A percentile compares a stretch with the other conserved stretches of the same genome.
phyloP scores from a whole-genome alignment of 1,140 invertebrate genomes.

The Bombus affinis region DNA sequence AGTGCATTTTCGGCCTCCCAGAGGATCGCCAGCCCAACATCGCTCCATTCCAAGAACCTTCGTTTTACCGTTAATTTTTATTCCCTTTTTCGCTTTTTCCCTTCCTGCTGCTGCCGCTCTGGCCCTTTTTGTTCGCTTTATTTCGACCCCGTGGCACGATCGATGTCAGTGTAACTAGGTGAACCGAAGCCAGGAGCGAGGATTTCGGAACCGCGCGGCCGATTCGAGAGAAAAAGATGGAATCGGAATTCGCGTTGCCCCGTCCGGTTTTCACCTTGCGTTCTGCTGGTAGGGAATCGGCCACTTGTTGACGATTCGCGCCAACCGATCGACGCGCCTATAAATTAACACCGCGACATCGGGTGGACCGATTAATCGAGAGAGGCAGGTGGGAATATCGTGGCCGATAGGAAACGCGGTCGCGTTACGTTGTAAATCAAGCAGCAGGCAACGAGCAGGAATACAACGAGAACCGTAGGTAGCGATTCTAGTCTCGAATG shows the following conservation, averaged over 20 bases:
- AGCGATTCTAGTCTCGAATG: background rate
- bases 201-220: background rate
- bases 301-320: slow-evolving; percentile 65
- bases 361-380: slow-evolving; percentile 62
- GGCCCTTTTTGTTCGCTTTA: no score
- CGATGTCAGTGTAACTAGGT: slow-evolving; percentile 13
- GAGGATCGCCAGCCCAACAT: slow-evolving; percentile 42
- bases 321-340: slow-evolving; percentile 48
- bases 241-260: background rate
- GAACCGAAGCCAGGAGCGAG: background rate
- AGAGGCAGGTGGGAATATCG: slow-evolving; percentile 38
- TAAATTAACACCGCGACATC: slow-evolving; percentile 61
- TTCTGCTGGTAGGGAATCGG: slow-evolving; percentile 32
- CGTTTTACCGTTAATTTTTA: slow-evolving; percentile 36
- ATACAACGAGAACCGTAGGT: background rate
- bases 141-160: background rate
- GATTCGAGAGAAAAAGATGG: background rate
- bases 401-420: slow-evolving; percentile 23
- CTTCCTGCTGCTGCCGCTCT: no score
- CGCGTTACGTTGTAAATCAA: slow-evolving; percentile 59
- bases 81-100: background rate
- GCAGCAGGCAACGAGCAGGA: slow-evolving; percentile 16
- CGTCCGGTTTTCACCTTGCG: background rate
- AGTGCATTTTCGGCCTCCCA: slow-evolving; percentile 70
- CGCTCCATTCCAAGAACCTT: slow-evolving; percentile 1